These are phyloP conservation scores for Microcaecilia unicolor DNA, from an alignment of 2,797 vertebrate species.

Conservation along the genomic window DNA sequence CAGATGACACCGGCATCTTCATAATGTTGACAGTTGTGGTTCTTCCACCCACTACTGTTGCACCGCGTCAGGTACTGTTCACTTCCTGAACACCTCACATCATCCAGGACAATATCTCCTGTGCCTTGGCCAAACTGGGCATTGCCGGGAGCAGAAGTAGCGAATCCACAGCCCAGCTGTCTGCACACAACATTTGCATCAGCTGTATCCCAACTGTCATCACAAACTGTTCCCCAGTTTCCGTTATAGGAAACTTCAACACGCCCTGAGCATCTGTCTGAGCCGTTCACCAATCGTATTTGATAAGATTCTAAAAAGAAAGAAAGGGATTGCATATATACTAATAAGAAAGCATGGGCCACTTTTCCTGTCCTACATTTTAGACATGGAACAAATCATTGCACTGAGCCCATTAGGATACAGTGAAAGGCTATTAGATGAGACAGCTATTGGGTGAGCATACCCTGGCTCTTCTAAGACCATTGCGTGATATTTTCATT, in stretches of 20 bases:
- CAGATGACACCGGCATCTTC: constrained; percentile 13
- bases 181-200: constrained; percentile 55
- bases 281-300: not conserved
- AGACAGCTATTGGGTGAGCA: too few species aligned
- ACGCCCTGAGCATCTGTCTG: constrained; percentile 36
- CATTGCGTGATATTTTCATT: too few species aligned
- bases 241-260: constrained; percentile 50
- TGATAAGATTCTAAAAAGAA: too few species aligned
- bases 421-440: too few species aligned
- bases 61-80: constrained; percentile 12
- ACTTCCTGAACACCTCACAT: not conserved
- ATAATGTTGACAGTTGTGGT: not conserved
- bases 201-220: constrained; percentile 44
- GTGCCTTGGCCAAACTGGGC: constrained; percentile 7
- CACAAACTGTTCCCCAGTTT: constrained; percentile 56
- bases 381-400: too few species aligned
- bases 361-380: too few species aligned
- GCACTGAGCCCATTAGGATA: too few species aligned
- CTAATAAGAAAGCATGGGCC: too few species aligned
- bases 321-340: too few species aligned
- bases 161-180: constrained; percentile 48
- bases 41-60: not conserved
- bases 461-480: too few species aligned
- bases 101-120: constrained; percentile 12
- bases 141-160: too few species aligned